These are phyloP conservation scores for Nasonovia ribisnigri DNA, from an alignment of 2,888 invertebrate genomes.

Conservation along the genomic window DNA sequence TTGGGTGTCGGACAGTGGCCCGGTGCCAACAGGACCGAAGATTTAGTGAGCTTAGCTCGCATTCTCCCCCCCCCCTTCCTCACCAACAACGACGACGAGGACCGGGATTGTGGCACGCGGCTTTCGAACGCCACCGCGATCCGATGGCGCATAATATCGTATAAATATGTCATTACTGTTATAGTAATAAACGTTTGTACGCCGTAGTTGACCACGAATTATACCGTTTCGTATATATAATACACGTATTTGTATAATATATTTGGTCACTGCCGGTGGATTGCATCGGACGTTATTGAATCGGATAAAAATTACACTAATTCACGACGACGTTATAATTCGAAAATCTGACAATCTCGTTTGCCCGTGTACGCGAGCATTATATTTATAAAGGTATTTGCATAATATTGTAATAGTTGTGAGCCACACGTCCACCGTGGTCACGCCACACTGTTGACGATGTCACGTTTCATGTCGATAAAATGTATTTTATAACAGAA, in stretches of 20 bases:
- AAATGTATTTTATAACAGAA: neutral
- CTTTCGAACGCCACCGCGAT: neutral
- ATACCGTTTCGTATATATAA: neutral
- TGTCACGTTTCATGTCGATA: neutral
- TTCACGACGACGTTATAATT: neutral
- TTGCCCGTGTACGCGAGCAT: neutral
- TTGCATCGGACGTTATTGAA: neutral
- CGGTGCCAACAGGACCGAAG: constrained; percentile 60
- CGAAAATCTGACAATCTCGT: neutral
- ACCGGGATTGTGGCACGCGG: neutral
- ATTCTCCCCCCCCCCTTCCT: neutral
- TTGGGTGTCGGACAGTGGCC: constrained; percentile 64
- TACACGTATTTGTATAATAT: neutral
- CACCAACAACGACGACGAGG: neutral
- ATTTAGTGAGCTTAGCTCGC: constrained; percentile 55
- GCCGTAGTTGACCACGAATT: neutral
- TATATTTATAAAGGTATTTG: neutral
- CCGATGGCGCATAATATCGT: neutral
- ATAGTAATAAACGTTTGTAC: neutral
- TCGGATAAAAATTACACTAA: neutral
- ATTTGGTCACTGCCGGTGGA: neutral
- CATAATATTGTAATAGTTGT: neutral
- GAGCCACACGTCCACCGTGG: neutral
- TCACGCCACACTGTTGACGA: neutral
- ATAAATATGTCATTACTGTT: neutral